These are phyloP conservation scores for Gymnoscopelus microlampas DNA, from an alignment of 2,797 vertebrate species.

Conservation along the genomic window DNA sequence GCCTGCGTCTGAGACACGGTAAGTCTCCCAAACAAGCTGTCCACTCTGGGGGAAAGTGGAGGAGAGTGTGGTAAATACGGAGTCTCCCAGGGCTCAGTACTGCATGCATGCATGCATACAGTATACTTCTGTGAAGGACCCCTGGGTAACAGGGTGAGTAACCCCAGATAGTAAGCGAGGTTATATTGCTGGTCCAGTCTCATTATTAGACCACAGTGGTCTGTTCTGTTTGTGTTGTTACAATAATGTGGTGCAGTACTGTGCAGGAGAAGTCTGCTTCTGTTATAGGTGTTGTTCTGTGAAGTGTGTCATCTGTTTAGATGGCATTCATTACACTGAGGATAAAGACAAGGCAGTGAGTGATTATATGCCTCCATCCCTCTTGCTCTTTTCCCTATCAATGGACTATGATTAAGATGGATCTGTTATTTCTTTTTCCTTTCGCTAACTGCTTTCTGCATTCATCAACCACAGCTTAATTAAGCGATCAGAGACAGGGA, in stretches of 20 bases:
- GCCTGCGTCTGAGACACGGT: constrained; percentile 9
- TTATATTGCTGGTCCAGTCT: background rate
- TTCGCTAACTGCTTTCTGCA: constrained; percentile 52
- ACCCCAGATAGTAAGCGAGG: constrained; percentile 3
- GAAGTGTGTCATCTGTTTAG: constrained; percentile 37
- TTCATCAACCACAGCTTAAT: constrained; percentile 74
- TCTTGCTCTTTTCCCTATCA: constrained; percentile 42
- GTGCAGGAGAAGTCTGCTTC: constrained; percentile 3
- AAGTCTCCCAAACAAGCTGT: constrained; percentile 56
- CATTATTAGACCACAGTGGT: background rate
- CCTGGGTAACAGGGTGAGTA: background rate
- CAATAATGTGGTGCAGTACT: background rate
- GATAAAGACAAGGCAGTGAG: constrained; percentile 53
- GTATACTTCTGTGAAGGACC: background rate
- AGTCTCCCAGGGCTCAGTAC: constrained; percentile 1
- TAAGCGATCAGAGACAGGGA: constrained; percentile 75
- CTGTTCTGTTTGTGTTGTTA: constrained; percentile 4
- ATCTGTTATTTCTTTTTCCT: constrained; percentile 47
- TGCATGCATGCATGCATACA: constrained; percentile 3
- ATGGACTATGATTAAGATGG: constrained; percentile 62
- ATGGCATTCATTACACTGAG: constrained; percentile 50
- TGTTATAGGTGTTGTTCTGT: constrained; percentile 42
- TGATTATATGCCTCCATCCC: constrained; percentile 58
- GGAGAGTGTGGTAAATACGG: constrained; percentile 16
- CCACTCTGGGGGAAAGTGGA: background rate